Conservation (phyloP, 2,797 vertebrate species). For the Tokudaia muenninki region DNA sequence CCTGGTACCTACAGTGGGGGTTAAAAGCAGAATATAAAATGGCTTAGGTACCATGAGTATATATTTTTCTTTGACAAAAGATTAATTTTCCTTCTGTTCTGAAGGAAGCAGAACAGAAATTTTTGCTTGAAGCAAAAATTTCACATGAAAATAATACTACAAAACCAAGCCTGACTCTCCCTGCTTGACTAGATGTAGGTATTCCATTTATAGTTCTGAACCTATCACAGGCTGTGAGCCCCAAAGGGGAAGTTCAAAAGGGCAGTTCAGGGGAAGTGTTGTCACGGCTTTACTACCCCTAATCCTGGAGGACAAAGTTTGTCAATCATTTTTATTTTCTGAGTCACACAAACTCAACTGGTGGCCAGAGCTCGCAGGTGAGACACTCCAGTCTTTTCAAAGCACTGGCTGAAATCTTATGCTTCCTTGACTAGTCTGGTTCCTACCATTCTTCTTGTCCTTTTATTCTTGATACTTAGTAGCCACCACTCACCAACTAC, state of each 20-base stretch:
- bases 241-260: conserved; percentile 55
- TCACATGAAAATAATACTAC: conserved; percentile 40
- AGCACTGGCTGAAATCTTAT: neutral
- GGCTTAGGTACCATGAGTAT: conserved; percentile 13
- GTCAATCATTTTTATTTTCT: conserved; percentile 58
- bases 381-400: neutral
- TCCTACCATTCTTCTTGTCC: conserved; percentile 19
- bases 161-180: conserved; percentile 35
- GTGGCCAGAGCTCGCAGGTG: neutral
- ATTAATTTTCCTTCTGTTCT: conserved; percentile 44
- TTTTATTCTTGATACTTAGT: conserved; percentile 5
- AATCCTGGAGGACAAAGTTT: conserved; percentile 31
- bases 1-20: neutral
- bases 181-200: neutral
- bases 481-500: neutral
- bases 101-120: neutral
- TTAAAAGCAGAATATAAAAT: conserved; percentile 21
- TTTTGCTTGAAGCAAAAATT: conserved; percentile 40
- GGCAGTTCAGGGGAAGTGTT: neutral
- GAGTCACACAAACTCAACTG: conserved; percentile 11
- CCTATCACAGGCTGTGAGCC: neutral
- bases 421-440: neutral
- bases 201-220: neutral
- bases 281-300: neutral
- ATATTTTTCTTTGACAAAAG: conserved; percentile 22